Conservation (phyloP, 2,888 invertebrate species). For the Chydorus sphaericus region DNA sequence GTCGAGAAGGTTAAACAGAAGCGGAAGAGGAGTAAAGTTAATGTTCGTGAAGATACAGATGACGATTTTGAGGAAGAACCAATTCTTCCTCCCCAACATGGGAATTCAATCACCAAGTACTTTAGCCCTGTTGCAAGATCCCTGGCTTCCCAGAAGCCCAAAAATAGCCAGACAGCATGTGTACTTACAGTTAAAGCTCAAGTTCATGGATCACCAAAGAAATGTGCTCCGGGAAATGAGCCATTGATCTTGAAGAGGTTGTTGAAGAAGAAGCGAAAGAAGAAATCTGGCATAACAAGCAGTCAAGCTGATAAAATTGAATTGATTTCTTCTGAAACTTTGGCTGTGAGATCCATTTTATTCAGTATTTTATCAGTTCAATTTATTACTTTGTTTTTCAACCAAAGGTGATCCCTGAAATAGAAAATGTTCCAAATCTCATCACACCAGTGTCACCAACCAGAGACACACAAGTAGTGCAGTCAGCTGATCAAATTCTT, state of each 20-base stretch:
- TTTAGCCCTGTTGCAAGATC: neutral
- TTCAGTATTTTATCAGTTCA: too few species aligned
- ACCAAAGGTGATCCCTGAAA: neutral
- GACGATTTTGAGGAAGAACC: neutral
- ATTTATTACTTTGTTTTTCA: too few species aligned
- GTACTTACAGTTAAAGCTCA: neutral
- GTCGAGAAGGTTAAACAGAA: too few species aligned
- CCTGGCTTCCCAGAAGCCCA: neutral
- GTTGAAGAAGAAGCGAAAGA: neutral
- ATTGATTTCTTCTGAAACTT: neutral
- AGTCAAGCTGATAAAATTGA: neutral
- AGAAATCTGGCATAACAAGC: neutral
- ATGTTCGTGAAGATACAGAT: neutral
- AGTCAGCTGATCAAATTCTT: too few species aligned
- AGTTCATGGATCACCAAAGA: neutral
- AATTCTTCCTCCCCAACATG: neutral
- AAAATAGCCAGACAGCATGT: neutral
- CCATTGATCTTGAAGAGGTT: neutral
- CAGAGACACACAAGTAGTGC: neutral
- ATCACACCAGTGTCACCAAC: neutral
- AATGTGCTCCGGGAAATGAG: neutral
- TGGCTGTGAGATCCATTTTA: neutral
- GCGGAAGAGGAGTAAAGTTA: neutral
- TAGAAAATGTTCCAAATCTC: neutral
- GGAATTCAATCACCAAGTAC: constrained; percentile 1